Conservation (phyloP, 2,113 vertebrate species). For the Oplegnathus fasciatus region DNA sequence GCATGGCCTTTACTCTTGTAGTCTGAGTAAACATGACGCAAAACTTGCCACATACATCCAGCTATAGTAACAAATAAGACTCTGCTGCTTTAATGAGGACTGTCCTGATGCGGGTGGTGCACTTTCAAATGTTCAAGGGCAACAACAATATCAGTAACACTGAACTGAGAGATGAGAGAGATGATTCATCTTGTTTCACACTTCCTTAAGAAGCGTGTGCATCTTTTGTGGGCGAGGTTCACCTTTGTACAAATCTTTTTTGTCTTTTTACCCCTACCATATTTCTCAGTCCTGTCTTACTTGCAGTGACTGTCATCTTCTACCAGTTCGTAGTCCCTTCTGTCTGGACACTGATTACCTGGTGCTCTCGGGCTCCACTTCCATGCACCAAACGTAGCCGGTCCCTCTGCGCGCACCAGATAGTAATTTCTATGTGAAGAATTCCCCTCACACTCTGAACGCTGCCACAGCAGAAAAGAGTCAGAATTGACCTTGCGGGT, state of each 20-base stretch:
- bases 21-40: neutral
- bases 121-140: constrained; percentile 23
- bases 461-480: constrained; percentile 45
- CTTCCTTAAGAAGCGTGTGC: neutral
- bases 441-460: constrained; percentile 32
- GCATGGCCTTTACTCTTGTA: neutral
- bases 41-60: neutral
- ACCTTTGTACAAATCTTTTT: neutral
- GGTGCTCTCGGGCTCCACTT: constrained; percentile 11
- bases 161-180: neutral
- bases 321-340: neutral
- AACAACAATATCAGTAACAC: neutral
- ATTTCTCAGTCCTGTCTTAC: constrained; percentile 1
- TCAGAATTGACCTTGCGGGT: constrained; percentile 63
- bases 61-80: neutral
- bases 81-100: neutral
- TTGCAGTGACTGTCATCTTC: neutral
- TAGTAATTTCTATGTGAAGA: constrained; percentile 56
- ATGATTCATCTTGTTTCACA: neutral
- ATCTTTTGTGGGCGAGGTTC: neutral
- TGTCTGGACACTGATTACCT: constrained; percentile 50
- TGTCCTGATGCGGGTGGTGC: neutral
- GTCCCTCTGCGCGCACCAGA: neutral
- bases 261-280: neutral
- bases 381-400: neutral